Evolutionary conservation across 1,140 invertebrate species (phyloP), one percentile per base, ranked within the genome.

Genomic region (Hestina assimilis): DNA sequence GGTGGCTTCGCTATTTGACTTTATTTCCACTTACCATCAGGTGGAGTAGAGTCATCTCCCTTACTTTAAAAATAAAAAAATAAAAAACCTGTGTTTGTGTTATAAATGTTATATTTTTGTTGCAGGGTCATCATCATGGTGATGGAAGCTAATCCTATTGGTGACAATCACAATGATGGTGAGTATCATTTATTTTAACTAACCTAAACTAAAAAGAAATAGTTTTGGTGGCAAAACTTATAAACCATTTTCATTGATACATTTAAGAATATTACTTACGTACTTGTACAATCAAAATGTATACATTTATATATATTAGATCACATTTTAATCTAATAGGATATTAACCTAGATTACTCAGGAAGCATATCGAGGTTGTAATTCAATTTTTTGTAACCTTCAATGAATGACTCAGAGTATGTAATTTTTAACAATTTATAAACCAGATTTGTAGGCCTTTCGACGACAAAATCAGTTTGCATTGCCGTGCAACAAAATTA

Each of bases 61-160:
- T n/a, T n/a, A n/a, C n/a, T n/a, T n/a, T n/a, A n/a, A n/a, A n/a
- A n/a, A n/a, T n/a, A n/a, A n/a, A n/a, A n/a, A 1, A 4, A 11
- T 31, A 12, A 12, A 31, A 1, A 4, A 11, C 12, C 12, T 31
- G 12, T n/a, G 11, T 31, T 31, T 15, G 8, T 38, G 17, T 19
- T 12, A 31, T 14, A 11, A 11, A 38, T 31, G 12, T 47, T 31
- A 21, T 15, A 11, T 8, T 56, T 52, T 76, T 72, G 60, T 84
- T 76, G 8, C 74, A 82, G 79, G 71, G 46, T 63, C 47, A 56
- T 57, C 66, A 69, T 48, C 20, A 84, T 84, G 81, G 81, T 84
- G 64, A 78, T 83, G 73, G 81, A 83, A 75, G 79, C 79, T 14
- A 69, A 83, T 63, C 78, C 78, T 9, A 79, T 82, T 33, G 53